These are phyloP conservation scores for Carassius auratus DNA, from an alignment of 2,113 vertebrate genomes.

Conservation along the genomic window DNA sequence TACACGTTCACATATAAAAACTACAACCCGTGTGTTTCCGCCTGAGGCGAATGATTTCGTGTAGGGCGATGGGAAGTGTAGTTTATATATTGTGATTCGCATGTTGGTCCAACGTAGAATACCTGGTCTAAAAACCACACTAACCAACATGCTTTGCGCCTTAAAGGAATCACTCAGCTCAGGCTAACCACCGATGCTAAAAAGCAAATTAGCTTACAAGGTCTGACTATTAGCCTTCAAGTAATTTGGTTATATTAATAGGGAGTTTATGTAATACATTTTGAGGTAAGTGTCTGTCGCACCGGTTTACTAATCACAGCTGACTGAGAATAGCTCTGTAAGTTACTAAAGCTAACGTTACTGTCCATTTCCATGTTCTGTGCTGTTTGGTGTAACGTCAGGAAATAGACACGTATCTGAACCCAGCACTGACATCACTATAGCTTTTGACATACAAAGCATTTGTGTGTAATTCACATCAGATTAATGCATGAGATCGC, in stretches of 20 bases:
- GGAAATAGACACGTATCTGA: background rate
- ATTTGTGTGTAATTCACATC: too few relatives aligned
- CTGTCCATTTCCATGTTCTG: background rate
- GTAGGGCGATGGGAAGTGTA: constrained; percentile 56
- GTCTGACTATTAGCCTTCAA: constrained; percentile 34
- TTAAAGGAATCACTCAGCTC: background rate
- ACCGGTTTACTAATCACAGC: background rate
- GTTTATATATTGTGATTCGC: background rate
- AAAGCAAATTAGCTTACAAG: constrained; percentile 18
- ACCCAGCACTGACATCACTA: background rate
- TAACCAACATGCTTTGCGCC: background rate
- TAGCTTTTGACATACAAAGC: background rate
- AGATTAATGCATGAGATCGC: background rate
- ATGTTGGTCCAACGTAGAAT: background rate
- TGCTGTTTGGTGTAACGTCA: background rate
- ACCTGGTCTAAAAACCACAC: background rate
- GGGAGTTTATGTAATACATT: background rate
- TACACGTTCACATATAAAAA: background rate
- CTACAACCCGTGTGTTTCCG: constrained; percentile 59
- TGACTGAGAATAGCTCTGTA: background rate
- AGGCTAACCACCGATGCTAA: constrained; percentile 17
- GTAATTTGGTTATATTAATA: background rate
- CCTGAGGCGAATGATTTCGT: fast-evolving
- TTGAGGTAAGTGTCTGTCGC: background rate
- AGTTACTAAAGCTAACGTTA: background rate